Evolutionary conservation across 2,797 vertebrate species (phyloP), one percentile per base, ranked within the genome.

Genomic region (Crypturellus tataupa): DNA sequence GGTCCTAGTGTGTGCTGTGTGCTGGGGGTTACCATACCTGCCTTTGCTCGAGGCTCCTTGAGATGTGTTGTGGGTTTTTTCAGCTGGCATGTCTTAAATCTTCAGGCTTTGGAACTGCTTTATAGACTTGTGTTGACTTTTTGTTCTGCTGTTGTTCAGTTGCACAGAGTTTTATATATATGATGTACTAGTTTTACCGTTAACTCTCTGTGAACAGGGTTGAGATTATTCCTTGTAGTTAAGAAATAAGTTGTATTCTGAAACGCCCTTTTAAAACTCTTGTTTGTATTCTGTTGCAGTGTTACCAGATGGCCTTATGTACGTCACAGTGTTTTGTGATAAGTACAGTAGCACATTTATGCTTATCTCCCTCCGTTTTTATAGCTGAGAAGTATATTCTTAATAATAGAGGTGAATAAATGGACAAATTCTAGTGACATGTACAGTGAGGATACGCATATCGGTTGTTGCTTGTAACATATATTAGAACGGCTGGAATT

Each of bases 271-370:
- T 85, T n/a, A 46, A 46, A 49, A 51, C 73, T 76, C 90, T 90
- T 58, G 75, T 89, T 92, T 91, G 94, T 95, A 93, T 93, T 94
- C 93, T 90, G 94, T 94, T 95, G 96, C 97, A 97, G 96, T 97
- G 93, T 98, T 97, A 96, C 94, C 96, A 95, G 58, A 95, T 95
- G 94, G 96, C 95, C 96, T 97, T 97, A 94, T 83, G 96, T 97
- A 95, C 87, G 68, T 97, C 95, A 96, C 94, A 95, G 93, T 91
- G 96, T 63, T 94, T 93, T 96, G 94, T 94, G 95, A 85, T 95
- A 65, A 92, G 95, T 96, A 96, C 90, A 96, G 88, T 91, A 97
- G 97, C 94, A 83, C 95, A 94, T 75, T 93, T 93, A 84, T 91
- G 87, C 88, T 95, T 94, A 63, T 86, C 40, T 56, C 60, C 70